These are phyloP conservation scores for Platyscapa corneri DNA, from an alignment of 1,140 invertebrate species.

Conservation along the genomic window DNA sequence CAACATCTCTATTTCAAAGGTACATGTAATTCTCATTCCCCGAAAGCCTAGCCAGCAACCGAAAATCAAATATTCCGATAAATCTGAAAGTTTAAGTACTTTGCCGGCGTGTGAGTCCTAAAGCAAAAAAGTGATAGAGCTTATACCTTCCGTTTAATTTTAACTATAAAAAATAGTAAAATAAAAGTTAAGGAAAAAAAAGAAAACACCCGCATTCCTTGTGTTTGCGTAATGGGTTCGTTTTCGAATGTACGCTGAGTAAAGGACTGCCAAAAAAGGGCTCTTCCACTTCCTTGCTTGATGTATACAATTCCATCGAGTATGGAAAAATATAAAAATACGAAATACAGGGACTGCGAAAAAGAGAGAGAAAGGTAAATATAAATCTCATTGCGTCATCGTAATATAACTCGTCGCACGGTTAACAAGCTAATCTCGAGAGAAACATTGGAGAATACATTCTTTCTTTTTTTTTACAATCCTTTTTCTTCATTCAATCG, in stretches of 20 bases:
- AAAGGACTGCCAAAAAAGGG: background rate
- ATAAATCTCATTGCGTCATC: constrained; percentile 36
- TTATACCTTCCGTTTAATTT: no score
- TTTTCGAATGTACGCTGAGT: background rate
- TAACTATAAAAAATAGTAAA: background rate
- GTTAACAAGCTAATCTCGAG: constrained; percentile 58
- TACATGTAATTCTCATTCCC: no score
- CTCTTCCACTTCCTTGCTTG: background rate
- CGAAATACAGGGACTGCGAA: constrained; percentile 15
- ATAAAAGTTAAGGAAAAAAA: background rate
- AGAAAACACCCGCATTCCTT: no score
- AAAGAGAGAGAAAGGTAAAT: constrained; percentile 32
- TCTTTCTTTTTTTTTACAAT: constrained; percentile 32
- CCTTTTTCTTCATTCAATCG: constrained; percentile 26
- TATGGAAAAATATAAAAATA: background rate
- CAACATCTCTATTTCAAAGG: no score
- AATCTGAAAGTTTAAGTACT: background rate
- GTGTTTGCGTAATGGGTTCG: constrained; percentile 29
- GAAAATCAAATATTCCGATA: constrained; percentile 41
- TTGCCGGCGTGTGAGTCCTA: constrained; percentile 1
- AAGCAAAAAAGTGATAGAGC: no score
- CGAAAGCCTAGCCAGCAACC: constrained; percentile 24
- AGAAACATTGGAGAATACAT: background rate
- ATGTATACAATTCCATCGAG: background rate
- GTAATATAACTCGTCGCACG: constrained; percentile 32